These are phyloP conservation scores for Mamestra configurata DNA, from an alignment of 1,140 invertebrate species.

Conservation along the genomic window DNA sequence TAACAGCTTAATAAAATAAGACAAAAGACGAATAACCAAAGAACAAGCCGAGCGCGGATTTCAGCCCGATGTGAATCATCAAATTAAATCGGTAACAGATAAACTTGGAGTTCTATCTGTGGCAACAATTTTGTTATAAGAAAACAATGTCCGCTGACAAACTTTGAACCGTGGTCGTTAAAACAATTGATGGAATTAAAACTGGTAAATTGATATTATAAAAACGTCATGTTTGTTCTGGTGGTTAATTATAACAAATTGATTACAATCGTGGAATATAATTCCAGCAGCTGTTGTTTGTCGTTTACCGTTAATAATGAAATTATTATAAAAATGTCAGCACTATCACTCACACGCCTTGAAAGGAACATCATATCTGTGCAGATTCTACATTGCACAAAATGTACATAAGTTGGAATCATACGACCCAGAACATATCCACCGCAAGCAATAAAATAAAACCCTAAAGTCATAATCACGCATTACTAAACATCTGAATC, in stretches of 20 bases:
- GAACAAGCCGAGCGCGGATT: constrained; percentile 62
- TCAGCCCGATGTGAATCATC: constrained; percentile 54
- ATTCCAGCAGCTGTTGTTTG: neutral
- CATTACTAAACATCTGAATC: constrained; percentile 54
- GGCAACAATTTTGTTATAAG: constrained; percentile 45
- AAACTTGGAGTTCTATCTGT: constrained; percentile 52
- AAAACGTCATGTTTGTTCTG: constrained; percentile 5
- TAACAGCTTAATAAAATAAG: constrained; percentile 83
- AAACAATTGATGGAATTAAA: constrained; percentile 11
- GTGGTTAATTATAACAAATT: neutral
- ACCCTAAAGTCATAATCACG: constrained; percentile 43
- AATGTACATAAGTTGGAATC: neutral
- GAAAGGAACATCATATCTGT: neutral
- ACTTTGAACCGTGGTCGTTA: constrained; percentile 36
- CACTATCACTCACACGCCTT: neutral
- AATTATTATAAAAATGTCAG: too few relatives aligned
- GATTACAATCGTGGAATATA: neutral
- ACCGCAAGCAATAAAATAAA: constrained; percentile 33
- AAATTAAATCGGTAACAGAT: constrained; percentile 54
- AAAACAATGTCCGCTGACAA: constrained; percentile 48
- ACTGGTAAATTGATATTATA: neutral
- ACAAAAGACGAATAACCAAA: constrained; percentile 81
- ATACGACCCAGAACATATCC: neutral
- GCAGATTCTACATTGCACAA: neutral
- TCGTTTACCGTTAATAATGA: too few relatives aligned